Evolutionary conservation across 1,140 invertebrate genomes (phyloP).

Genomic region (Dinothrombium tinctorium): DNA sequence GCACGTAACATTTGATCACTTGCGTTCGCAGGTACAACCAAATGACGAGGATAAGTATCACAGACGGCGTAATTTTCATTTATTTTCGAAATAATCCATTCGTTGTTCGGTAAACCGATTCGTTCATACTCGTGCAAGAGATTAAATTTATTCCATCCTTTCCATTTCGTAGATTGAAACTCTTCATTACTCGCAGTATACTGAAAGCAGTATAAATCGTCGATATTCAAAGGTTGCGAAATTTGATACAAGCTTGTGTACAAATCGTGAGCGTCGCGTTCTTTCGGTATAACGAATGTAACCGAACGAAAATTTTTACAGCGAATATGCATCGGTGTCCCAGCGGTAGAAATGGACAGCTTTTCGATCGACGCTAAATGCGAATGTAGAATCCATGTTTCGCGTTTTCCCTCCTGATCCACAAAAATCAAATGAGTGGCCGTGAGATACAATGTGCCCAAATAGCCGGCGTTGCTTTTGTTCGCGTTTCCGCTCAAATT

Average conservation of each 20-base stretch:
- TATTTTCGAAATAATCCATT: slow-evolving; percentile 66
- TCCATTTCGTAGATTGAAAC: slow-evolving; percentile 34
- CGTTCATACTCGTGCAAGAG: slow-evolving; percentile 69
- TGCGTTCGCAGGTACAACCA: slow-evolving; percentile 70
- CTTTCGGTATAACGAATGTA: slow-evolving; percentile 79
- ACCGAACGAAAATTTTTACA: slow-evolving; percentile 90
- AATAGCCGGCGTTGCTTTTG: too few relatives aligned
- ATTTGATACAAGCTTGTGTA: slow-evolving; percentile 61
- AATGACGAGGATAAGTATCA: slow-evolving; percentile 81
- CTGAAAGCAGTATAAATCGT: slow-evolving; percentile 77
- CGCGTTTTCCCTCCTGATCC: slow-evolving; percentile 71
- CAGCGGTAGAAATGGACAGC: slow-evolving; percentile 60
- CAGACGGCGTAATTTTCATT: slow-evolving; percentile 88
- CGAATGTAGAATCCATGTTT: slow-evolving; percentile 86
- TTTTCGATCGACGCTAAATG: slow-evolving; percentile 78
- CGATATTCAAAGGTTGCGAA: slow-evolving; percentile 63
- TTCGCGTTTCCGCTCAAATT: too few relatives aligned
- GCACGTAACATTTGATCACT: slow-evolving; percentile 58
- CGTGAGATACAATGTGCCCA: slow-evolving; percentile 80
- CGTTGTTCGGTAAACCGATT: slow-evolving; percentile 75
- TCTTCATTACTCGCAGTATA: slow-evolving; percentile 59
- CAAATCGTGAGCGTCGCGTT: slow-evolving; percentile 87
- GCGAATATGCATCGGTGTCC: slow-evolving; percentile 69
- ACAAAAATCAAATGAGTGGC: slow-evolving; percentile 87
- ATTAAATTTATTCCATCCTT: slow-evolving; percentile 78